phyloP scores from a whole-genome alignment of 1,140 invertebrate genomes.

The Leptonema lineaticorne region DNA sequence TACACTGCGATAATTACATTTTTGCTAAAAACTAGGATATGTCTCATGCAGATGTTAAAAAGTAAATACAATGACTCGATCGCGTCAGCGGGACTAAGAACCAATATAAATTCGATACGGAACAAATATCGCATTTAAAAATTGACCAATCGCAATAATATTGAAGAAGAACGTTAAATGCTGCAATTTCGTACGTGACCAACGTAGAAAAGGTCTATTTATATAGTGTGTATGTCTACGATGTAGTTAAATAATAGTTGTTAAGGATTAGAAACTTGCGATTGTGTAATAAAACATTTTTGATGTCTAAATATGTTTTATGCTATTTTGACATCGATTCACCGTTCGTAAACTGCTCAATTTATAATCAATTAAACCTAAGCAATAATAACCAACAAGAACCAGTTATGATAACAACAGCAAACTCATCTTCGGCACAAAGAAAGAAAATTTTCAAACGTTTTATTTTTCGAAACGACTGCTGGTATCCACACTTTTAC shows the following conservation, averaged over 20 bases:
- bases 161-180: neutral
- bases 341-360: too few relatives aligned
- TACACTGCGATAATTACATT: neutral
- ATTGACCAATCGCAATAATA: slow-evolving; percentile 5
- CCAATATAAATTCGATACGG: slow-evolving; percentile 15
- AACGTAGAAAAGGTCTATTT: slow-evolving; percentile 26
- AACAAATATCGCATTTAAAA: neutral
- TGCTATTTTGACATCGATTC: neutral
- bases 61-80: neutral
- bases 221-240: neutral
- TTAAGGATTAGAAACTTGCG: neutral
- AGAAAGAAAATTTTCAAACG: too few relatives aligned
- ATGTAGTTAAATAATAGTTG: neutral
- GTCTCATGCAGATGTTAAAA: neutral
- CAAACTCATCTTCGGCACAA: too few relatives aligned
- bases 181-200: slow-evolving; percentile 30
- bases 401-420: too few relatives aligned
- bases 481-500: too few relatives aligned
- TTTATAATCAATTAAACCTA: too few relatives aligned
- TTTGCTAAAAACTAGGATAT: neutral
- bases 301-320: neutral
- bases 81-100: neutral
- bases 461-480: too few relatives aligned
- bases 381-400: too few relatives aligned
- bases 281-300: neutral